Evolutionary conservation across 2,113 vertebrate genomes (phyloP).

Genomic region (Xyrauchen texanus): DNA sequence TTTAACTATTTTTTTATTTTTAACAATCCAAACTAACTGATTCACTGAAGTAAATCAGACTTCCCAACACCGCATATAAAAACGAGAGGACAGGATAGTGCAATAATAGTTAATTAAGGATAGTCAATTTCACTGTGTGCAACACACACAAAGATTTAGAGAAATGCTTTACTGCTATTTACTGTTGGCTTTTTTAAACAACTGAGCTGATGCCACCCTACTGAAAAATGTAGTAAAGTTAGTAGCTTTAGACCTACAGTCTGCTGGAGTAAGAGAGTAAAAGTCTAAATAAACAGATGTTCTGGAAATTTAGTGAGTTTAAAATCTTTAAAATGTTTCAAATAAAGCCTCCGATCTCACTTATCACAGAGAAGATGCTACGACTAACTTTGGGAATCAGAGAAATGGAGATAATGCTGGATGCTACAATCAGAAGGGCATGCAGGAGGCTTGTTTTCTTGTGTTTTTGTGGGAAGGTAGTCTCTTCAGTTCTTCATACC

Average conservation of each 20-base stretch:
- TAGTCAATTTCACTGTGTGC: too few species aligned
- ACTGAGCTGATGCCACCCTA: too few species aligned
- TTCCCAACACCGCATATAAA: too few species aligned
- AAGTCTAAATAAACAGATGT: not conserved
- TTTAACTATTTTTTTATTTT: too few species aligned
- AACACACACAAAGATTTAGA: too few species aligned
- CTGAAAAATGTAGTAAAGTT: too few species aligned
- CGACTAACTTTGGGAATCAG: not conserved
- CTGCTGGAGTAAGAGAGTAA: not conserved
- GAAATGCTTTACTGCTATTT: too few species aligned
- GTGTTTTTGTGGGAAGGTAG: constrained; percentile 64
- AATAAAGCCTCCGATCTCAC: not conserved
- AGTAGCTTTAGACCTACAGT: not conserved
- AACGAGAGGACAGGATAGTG: too few species aligned
- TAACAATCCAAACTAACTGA: too few species aligned
- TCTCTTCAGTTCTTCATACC: constrained; percentile 64
- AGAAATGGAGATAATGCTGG: not conserved
- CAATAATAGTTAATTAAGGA: too few species aligned
- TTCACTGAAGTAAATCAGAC: too few species aligned
- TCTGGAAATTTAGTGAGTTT: not conserved
- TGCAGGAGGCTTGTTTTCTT: constrained; percentile 9
- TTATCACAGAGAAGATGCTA: not conserved
- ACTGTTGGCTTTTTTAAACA: too few species aligned
- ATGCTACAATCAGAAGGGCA: constrained; percentile 6
- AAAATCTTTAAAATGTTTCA: not conserved